Base-by-base conservation (phyloP, 2,888 invertebrate species). In the Apamea epomidion region DNA sequence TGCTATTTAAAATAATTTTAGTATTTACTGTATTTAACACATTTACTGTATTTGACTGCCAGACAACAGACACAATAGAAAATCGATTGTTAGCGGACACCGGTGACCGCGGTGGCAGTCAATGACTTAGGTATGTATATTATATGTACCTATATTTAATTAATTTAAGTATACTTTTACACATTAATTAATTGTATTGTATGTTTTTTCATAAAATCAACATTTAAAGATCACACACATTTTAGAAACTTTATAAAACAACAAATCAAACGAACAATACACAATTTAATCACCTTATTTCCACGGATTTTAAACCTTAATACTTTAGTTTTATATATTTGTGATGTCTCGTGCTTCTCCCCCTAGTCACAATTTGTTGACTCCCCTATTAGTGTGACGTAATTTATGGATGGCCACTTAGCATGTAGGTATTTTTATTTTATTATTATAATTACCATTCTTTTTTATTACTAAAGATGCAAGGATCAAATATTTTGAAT, bases 401-500 rank as follows among this genome's bases (percentile, higher is more conserved):
- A 62, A 37, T 60, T 21, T n/a, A 72, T n/a, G 2, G 21, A 62
- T 62, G 60, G 72, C 37, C 71, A n/a, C 71, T 4, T 60, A 62
- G 62, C 45, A 74, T 69, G 75, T 75, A 32, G 25, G 69, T 64
- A 51, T 51, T 60, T 45, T 25, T 51, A 64, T 74, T 51, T 21
- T 67, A 70, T 51, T 48, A 25, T 70, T n/a, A 18, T 42, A 85
- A 45, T 65, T 54, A 42, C 29, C 25, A 54, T 42, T 37, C 29
- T 58, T 45, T 37, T 37, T 62, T 54, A 64, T 69, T 69, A 25
- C 14, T 58, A 74, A 67, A 37, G 18, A 71, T 70, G 67, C 58
- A 45, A 54, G 8, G 21, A 51, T 78, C 32, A 70, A 70, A 45
- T 67, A 62, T 64, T 32, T 29, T 48, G 54, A 83, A 73, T 65